These are phyloP conservation scores for Nysson spinosus DNA, from an alignment of 2,888 invertebrate species.

Conservation along the genomic window DNA sequence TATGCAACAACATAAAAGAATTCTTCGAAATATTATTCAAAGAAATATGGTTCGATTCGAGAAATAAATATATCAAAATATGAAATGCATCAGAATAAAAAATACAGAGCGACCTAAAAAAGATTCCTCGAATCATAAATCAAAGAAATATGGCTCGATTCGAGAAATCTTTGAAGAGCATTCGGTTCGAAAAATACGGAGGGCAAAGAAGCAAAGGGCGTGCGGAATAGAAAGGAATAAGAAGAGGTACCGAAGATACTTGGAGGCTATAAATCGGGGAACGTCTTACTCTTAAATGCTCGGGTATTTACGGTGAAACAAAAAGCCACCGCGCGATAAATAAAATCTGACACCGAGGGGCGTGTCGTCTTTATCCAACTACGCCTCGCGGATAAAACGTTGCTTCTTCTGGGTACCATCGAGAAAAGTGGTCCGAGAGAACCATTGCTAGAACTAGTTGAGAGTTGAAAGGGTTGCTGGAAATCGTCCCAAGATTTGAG, in stretches of 20 bases:
- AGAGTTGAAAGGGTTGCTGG: slow-evolving; percentile 46
- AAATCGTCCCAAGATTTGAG: slow-evolving; percentile 20
- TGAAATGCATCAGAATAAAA: no score
- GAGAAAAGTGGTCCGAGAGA: slow-evolving; percentile 1
- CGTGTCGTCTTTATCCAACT: slow-evolving; percentile 41
- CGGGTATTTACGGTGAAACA: slow-evolving; percentile 63
- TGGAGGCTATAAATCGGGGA: slow-evolving; percentile 64
- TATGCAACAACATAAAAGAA: no score
- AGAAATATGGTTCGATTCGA: no score
- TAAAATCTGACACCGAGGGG: slow-evolving; percentile 63
- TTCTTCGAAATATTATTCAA: no score
- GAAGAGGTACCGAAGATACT: slow-evolving; percentile 39
- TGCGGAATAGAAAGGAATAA: slow-evolving; percentile 36
- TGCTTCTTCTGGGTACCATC: slow-evolving; percentile 5
- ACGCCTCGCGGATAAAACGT: slow-evolving; percentile 39
- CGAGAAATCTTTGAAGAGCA: neutral
- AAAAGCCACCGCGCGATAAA: slow-evolving; percentile 64
- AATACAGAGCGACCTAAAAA: neutral
- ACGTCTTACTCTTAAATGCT: slow-evolving; percentile 66
- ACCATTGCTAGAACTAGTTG: slow-evolving; percentile 15
- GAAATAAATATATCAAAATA: no score
- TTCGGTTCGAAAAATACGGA: neutral
- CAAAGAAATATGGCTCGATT: neutral
- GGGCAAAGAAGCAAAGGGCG: slow-evolving; percentile 39
- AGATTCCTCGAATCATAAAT: neutral